phyloP scores from a whole-genome alignment of 2,888 invertebrate species.

The Chromoteleia sp. region DNA sequence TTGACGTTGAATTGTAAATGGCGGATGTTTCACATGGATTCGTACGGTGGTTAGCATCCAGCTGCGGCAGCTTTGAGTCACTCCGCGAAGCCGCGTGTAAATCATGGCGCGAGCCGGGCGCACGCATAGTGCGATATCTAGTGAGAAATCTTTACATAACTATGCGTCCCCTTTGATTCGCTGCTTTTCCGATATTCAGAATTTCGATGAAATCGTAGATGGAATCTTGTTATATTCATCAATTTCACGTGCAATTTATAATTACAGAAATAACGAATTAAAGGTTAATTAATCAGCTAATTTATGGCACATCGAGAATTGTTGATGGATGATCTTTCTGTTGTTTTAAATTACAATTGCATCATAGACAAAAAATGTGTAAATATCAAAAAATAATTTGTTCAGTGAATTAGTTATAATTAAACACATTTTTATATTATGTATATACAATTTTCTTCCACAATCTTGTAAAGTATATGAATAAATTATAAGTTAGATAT shows the following conservation, averaged over 20 bases:
- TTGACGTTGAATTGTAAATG: slow-evolving; percentile 69
- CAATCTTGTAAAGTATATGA: no score
- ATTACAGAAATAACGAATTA: slow-evolving; percentile 48
- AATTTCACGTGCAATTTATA: slow-evolving; percentile 56
- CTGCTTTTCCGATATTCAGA: slow-evolving; percentile 63
- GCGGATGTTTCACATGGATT: slow-evolving; percentile 73
- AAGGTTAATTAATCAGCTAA: slow-evolving; percentile 62
- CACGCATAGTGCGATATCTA: slow-evolving; percentile 70
- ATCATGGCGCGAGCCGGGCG: slow-evolving; percentile 73
- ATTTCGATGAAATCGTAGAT: slow-evolving; percentile 63
- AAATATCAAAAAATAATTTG: no score
- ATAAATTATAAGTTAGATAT: no score
- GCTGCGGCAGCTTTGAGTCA: slow-evolving; percentile 74
- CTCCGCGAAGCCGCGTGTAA: slow-evolving; percentile 71
- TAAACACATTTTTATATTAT: no score
- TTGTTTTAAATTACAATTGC: not conserved
- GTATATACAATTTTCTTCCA: no score
- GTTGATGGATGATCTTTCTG: not conserved
- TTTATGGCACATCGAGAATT: slow-evolving; percentile 10
- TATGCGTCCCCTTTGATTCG: slow-evolving; percentile 69
- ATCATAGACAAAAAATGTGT: no score
- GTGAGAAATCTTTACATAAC: slow-evolving; percentile 71
- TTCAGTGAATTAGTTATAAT: no score
- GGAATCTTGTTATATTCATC: slow-evolving; percentile 58
- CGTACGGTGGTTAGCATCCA: slow-evolving; percentile 69